These are phyloP conservation scores for Empis livida DNA, from an alignment of 2,888 invertebrate genomes.

Conservation along the genomic window DNA sequence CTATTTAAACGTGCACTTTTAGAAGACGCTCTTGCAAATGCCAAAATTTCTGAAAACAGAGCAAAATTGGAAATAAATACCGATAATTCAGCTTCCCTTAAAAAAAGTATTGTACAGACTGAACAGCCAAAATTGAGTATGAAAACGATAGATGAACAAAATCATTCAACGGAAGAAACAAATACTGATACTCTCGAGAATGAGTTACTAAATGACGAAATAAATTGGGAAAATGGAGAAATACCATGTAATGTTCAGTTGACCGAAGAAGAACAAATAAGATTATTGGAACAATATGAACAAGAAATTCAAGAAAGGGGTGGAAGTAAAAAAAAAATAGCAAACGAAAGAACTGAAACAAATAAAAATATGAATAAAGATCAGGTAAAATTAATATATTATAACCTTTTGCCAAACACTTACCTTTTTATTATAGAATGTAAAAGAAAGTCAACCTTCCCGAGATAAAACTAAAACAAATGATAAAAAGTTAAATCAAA, in stretches of 20 bases:
- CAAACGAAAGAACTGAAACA: constrained; percentile 8
- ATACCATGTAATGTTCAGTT: constrained; percentile 51
- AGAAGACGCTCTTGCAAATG: constrained; percentile 58
- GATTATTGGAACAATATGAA: constrained; percentile 55
- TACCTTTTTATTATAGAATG: too few relatives aligned
- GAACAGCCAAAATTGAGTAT: constrained; percentile 13
- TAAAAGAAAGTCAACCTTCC: too few relatives aligned
- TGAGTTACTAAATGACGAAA: background rate
- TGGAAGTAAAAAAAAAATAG: too few relatives aligned
- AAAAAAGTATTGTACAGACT: constrained; percentile 12
- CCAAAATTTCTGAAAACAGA: constrained; percentile 42
- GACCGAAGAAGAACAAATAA: constrained; percentile 56
- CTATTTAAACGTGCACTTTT: constrained; percentile 68
- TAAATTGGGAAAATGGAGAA: constrained; percentile 47
- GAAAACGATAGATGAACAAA: background rate
- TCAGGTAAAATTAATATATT: too few relatives aligned
- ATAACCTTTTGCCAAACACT: too few relatives aligned
- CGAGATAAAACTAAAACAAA: too few relatives aligned
- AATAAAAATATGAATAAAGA: constrained; percentile 6
- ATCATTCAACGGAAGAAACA: background rate
- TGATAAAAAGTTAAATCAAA: too few relatives aligned
- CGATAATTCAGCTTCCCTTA: constrained; percentile 10
- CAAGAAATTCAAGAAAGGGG: constrained; percentile 38
- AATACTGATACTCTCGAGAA: background rate
- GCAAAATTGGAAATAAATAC: constrained; percentile 21